phyloP scores from a whole-genome alignment of 2,888 invertebrate species.

The Creontiades dilutus region DNA sequence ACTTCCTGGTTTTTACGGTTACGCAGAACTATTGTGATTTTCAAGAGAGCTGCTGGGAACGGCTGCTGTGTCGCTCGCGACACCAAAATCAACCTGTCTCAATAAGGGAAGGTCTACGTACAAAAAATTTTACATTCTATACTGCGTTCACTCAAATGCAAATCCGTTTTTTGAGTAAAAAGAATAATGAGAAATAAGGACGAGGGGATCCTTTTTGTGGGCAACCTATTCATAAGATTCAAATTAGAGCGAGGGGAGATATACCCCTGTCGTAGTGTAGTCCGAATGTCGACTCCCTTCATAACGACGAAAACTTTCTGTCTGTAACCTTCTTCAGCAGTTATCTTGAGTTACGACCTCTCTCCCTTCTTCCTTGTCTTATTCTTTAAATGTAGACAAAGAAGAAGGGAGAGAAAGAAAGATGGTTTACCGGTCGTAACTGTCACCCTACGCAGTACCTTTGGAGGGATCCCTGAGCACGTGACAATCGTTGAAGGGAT shows the following conservation, averaged over 20 bases:
- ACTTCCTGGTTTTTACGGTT: constrained; percentile 5
- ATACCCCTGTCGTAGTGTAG: not conserved
- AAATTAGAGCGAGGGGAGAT: constrained; percentile 33
- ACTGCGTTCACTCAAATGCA: not conserved
- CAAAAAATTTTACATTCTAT: not conserved
- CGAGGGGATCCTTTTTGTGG: constrained; percentile 26
- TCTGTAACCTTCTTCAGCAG: constrained; percentile 36
- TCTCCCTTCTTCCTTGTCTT: constrained; percentile 12
- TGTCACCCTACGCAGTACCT: constrained; percentile 43
- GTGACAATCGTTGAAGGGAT: constrained; percentile 30
- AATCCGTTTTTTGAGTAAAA: not conserved
- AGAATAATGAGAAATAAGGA: constrained; percentile 36
- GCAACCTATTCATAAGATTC: constrained; percentile 49
- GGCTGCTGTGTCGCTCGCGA: not conserved
- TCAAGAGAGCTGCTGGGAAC: constrained; percentile 20
- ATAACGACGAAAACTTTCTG: constrained; percentile 44
- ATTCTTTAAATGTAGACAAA: constrained; percentile 26
- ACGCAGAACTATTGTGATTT: constrained; percentile 6
- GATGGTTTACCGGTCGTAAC: constrained; percentile 51
- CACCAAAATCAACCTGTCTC: constrained; percentile 32
- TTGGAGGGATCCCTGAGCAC: constrained; percentile 10
- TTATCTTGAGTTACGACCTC: constrained; percentile 45
- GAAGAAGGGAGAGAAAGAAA: constrained; percentile 6
- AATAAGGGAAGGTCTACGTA: not conserved
- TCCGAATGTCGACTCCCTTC: constrained; percentile 8